phyloP scores from a whole-genome alignment of 1,140 invertebrate species.

The Achatina immaculata region DNA sequence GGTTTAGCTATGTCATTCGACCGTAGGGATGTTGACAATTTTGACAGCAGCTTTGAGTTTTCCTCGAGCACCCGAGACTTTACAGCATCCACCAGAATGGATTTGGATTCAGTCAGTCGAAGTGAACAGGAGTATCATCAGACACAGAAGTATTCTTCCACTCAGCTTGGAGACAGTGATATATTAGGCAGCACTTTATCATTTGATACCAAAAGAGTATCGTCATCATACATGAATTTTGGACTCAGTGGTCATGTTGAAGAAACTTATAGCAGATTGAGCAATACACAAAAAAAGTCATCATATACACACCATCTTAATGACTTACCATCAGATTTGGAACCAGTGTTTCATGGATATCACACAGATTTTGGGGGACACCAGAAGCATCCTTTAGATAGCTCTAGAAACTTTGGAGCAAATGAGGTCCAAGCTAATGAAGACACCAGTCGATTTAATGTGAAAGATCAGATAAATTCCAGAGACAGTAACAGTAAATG shows the following conservation, averaged over 20 bases:
- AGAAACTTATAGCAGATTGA: background rate
- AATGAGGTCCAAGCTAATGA: slow-evolving; percentile 1
- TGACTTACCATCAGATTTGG: slow-evolving; percentile 17
- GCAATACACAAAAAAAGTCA: slow-evolving; percentile 15
- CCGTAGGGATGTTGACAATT: slow-evolving; percentile 1
- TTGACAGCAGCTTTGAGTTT: slow-evolving; percentile 22
- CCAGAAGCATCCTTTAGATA: background rate
- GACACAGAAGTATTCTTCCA: background rate
- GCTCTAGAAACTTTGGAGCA: background rate
- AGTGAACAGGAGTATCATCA: background rate
- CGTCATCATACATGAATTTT: slow-evolving; percentile 4
- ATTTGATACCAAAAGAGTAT: slow-evolving; percentile 5
- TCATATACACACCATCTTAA: background rate
- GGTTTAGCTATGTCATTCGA: slow-evolving; percentile 9
- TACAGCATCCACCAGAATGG: background rate
- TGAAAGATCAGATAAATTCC: background rate
- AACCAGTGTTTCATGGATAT: slow-evolving; percentile 24
- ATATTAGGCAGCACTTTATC: background rate
- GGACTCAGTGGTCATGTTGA: background rate
- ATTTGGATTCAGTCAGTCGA: slow-evolving; percentile 10
- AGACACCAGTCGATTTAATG: background rate
- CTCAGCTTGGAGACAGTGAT: slow-evolving; percentile 1
- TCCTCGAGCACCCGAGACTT: slow-evolving; percentile 15
- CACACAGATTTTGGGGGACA: slow-evolving; percentile 17
- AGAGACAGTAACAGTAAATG: slow-evolving; percentile 14